phyloP scores from a whole-genome alignment of 2,113 vertebrate species.

The Dolichotis patagonum region DNA sequence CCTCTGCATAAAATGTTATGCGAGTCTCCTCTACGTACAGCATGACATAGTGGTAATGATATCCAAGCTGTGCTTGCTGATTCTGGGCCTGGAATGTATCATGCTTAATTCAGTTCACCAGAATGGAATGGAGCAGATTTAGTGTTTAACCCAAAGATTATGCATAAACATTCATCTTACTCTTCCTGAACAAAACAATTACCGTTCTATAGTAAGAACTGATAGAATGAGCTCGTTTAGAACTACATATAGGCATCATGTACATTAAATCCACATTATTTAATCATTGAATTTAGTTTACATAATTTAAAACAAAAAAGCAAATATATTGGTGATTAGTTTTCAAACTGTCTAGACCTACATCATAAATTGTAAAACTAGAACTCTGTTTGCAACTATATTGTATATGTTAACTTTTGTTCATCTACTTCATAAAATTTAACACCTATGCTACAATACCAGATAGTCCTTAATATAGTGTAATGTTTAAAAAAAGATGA shows the following conservation, averaged over 20 bases:
- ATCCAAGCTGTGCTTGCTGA: slow-evolving; percentile 23
- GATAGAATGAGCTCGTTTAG: not conserved
- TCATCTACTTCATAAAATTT: not conserved
- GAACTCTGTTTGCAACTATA: not conserved
- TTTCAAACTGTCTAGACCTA: not conserved
- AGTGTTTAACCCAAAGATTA: slow-evolving; percentile 38
- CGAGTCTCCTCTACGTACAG: not conserved
- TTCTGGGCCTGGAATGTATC: not conserved
- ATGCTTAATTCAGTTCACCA: slow-evolving; percentile 10
- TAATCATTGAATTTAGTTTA: not conserved
- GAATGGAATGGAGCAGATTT: slow-evolving; percentile 5
- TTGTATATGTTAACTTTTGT: not conserved
- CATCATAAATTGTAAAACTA: not conserved
- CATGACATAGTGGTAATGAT: slow-evolving; percentile 16
- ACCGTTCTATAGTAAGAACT: slow-evolving; percentile 14
- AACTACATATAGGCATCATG: not conserved
- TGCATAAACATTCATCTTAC: slow-evolving; percentile 2
- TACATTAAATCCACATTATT: slow-evolving; percentile 10
- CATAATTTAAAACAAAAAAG: slow-evolving; percentile 28
- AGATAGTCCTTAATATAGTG: not conserved
- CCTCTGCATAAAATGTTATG: not conserved
- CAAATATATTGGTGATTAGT: not conserved
- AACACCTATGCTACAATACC: not conserved
- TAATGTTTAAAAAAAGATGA: not conserved
- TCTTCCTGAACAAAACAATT: not conserved